Conservation (phyloP, 2,797 vertebrate species). For the Pteropus rufus region DNA sequence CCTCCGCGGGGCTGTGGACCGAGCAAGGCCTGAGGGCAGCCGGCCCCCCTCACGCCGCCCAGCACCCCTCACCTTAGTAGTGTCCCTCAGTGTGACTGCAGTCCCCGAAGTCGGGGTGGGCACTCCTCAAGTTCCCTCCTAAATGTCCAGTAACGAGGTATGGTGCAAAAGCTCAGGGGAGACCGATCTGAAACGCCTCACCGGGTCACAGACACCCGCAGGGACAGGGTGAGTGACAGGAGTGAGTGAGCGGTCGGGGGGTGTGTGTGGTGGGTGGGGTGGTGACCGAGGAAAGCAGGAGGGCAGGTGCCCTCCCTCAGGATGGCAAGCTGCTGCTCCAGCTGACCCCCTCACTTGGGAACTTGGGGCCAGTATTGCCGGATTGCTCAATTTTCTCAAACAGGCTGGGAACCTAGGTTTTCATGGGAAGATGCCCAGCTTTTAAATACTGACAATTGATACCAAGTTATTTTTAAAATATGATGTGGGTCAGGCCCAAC, state of each 20-base stretch:
- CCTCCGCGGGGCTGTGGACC: conserved; percentile 68
- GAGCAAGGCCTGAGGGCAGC: not conserved
- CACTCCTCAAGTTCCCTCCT: not conserved
- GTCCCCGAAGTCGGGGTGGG: rapidly evolving
- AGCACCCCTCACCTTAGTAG: rapidly evolving
- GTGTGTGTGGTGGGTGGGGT: too few species aligned
- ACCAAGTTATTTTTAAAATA: not conserved
- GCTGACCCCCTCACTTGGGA: not conserved
- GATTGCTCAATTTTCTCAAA: rapidly evolving
- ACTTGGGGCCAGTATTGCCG: rapidly evolving
- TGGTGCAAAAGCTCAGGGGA: not conserved
- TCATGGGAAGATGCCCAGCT: not conserved
- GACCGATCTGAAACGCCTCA: not conserved
- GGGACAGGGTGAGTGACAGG: not conserved
- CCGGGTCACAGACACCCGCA: not conserved
- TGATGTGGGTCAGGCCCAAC: rapidly evolving
- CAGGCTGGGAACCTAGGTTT: not conserved
- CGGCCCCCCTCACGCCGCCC: rapidly evolving
- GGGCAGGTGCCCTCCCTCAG: not conserved
- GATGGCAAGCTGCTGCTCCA: not conserved
- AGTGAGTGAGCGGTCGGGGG: rapidly evolving
- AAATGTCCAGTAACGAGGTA: not conserved
- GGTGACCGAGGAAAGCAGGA: rapidly evolving
- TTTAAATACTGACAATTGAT: not conserved
- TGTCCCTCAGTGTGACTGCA: not conserved